These are phyloP conservation scores for Drosophila ambigua DNA, from an alignment of 1,140 invertebrate genomes.

Conservation along the genomic window DNA sequence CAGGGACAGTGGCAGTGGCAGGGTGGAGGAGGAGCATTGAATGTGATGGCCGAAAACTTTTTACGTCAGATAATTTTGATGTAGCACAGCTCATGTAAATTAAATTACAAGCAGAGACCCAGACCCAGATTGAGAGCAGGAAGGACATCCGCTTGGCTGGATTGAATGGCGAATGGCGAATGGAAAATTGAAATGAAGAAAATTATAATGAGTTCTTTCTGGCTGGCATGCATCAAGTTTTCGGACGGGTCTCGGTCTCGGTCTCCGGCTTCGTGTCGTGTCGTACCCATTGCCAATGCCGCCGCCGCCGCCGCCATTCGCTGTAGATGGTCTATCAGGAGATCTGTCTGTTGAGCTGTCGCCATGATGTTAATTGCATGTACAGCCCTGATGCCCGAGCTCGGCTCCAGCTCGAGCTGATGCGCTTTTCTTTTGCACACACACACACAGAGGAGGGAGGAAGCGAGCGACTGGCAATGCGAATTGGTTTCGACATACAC, in stretches of 20 bases:
- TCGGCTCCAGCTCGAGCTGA: slow-evolving; percentile 23
- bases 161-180: slow-evolving; percentile 67
- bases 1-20: neutral
- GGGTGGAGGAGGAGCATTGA: neutral
- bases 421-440: slow-evolving; percentile 55
- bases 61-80: slow-evolving; percentile 56
- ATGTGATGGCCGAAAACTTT: slow-evolving; percentile 64
- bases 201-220: slow-evolving; percentile 75
- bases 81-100: slow-evolving; percentile 64
- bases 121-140: neutral
- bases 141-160: slow-evolving; percentile 39
- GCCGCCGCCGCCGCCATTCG: slow-evolving; percentile 5
- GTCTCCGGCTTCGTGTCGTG: neutral
- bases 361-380: slow-evolving; percentile 74
- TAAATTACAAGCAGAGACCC: slow-evolving; percentile 51
- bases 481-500: slow-evolving; percentile 78
- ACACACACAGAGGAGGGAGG: slow-evolving; percentile 4
- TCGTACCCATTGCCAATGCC: too few species aligned
- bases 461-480: slow-evolving; percentile 35
- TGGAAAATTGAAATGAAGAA: slow-evolving; percentile 66
- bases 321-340: slow-evolving; percentile 28
- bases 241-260: slow-evolving; percentile 10
- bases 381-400: slow-evolving; percentile 49
- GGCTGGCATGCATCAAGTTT: slow-evolving; percentile 39
- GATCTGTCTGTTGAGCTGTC: slow-evolving; percentile 48